Conservation (phyloP, 2,888 invertebrate genomes). For the Luperina testacea region DNA sequence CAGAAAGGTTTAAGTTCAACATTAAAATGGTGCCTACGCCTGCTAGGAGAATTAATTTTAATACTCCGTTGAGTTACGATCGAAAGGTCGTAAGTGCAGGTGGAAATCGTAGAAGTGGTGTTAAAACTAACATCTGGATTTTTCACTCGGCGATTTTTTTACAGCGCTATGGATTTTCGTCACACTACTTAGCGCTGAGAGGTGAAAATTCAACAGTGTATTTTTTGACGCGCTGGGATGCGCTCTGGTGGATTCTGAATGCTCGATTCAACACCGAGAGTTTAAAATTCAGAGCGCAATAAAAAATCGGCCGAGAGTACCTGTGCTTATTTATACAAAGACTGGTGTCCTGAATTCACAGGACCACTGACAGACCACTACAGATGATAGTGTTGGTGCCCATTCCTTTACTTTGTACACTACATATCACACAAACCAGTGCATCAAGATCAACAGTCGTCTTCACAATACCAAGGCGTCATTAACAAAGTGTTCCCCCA, state of each 20-base stretch:
- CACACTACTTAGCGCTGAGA: background rate
- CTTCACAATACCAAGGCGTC: background rate
- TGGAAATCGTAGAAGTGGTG: too few relatives aligned
- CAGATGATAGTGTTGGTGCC: background rate
- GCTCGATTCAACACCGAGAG: background rate
- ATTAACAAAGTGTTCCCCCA: constrained; percentile 31
- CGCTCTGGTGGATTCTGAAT: background rate
- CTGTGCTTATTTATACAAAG: background rate
- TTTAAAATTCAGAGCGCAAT: background rate
- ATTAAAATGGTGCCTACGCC: background rate
- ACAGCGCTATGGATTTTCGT: too few relatives aligned
- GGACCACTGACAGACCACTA: background rate
- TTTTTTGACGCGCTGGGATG: background rate
- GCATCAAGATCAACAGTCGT: background rate
- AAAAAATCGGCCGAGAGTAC: background rate
- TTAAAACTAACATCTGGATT: too few relatives aligned
- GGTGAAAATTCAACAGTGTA: background rate
- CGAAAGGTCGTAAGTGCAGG: background rate
- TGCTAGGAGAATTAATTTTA: background rate
- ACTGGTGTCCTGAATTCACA: background rate
- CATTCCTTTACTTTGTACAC: background rate
- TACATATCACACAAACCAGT: background rate
- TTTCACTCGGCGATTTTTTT: too few relatives aligned
- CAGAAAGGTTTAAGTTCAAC: background rate
- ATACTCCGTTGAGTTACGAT: background rate